Evolutionary conservation across 2,113 vertebrate genomes (phyloP).

Genomic region (Chaetorhynchus papuensis): DNA sequence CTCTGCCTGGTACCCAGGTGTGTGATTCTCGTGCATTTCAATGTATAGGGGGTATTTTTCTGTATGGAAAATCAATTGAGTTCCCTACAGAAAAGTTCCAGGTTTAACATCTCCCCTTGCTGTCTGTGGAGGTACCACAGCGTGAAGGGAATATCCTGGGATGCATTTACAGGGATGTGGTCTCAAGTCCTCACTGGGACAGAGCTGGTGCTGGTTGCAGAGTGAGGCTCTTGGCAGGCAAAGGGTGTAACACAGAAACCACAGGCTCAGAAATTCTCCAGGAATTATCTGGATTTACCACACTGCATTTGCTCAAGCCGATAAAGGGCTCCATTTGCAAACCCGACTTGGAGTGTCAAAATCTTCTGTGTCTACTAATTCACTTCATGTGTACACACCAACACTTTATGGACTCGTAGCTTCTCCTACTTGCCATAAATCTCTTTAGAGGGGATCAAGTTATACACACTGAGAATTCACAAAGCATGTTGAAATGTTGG

Average conservation of each 20-base stretch:
- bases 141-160: not conserved
- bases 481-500: constrained; percentile 19
- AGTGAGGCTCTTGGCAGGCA: not conserved
- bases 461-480: not conserved
- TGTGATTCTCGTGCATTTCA: not conserved
- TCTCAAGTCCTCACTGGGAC: not conserved
- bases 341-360: not conserved
- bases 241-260: not conserved
- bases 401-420: not conserved
- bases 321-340: constrained; percentile 16
- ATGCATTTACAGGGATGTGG: not conserved
- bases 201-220: not conserved
- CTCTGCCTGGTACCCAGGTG: not conserved
- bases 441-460: not conserved
- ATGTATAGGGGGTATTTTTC: not conserved
- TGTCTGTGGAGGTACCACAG: not conserved
- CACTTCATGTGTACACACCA: not conserved
- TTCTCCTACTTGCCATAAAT: constrained; percentile 23
- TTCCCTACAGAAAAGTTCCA: not conserved
- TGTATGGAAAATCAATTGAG: not conserved
- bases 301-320: not conserved
- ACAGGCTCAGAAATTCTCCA: not conserved
- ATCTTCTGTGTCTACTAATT: constrained; percentile 1
- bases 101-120: not conserved
- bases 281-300: constrained; percentile 14